Conservation (phyloP, 2,113 vertebrate genomes). For the Synodontis membranacea region DNA sequence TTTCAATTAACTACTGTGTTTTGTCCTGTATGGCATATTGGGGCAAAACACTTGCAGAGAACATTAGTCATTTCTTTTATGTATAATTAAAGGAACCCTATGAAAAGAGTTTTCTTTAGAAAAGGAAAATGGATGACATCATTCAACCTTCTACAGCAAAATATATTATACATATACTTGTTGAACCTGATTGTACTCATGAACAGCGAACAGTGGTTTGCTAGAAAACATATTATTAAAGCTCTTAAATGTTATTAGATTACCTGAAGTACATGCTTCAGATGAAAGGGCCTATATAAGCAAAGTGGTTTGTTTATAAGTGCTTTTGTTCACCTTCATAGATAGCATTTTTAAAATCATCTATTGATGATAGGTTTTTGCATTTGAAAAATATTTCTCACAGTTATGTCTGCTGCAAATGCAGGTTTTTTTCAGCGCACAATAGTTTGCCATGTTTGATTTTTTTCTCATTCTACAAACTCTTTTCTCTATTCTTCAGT, state of each 20-base stretch:
- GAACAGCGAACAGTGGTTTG: conserved; percentile 32
- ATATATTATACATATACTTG: neutral
- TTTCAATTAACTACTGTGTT: neutral
- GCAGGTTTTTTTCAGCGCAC: neutral
- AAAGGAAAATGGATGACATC: neutral
- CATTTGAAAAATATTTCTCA: conserved; percentile 30
- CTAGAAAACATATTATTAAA: conserved; percentile 35
- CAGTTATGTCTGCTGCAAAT: neutral
- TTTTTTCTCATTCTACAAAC: neutral
- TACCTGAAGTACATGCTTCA: conserved; percentile 49
- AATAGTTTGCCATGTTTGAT: neutral
- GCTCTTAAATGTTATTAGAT: conserved; percentile 46
- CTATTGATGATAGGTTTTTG: conserved; percentile 30
- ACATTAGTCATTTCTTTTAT: neutral
- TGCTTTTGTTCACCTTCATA: conserved; percentile 26
- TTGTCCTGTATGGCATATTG: neutral
- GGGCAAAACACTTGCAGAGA: neutral
- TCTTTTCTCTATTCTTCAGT: neutral
- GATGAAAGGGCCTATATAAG: conserved; percentile 38
- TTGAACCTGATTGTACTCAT: conserved; percentile 6
- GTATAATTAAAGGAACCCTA: neutral
- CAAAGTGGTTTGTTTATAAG: conserved; percentile 51
- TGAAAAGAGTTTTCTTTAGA: neutral
- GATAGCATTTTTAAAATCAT: conserved; percentile 13
- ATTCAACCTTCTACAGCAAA: conserved; percentile 16